phyloP scores from a whole-genome alignment of 2,888 invertebrate species.

The Monochamus alternatus region DNA sequence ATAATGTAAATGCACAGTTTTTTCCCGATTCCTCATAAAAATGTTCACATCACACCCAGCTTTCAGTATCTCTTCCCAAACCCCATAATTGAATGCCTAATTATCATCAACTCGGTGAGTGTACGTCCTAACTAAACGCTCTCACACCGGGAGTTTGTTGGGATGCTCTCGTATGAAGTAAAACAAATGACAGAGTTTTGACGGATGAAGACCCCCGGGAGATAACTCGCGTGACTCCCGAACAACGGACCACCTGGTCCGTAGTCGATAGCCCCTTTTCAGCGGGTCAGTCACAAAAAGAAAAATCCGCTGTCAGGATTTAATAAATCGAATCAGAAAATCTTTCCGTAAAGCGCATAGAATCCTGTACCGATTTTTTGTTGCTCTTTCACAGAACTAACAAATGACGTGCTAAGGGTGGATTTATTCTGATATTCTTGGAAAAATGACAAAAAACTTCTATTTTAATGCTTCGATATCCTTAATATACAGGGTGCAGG shows the following conservation, averaged over 20 bases:
- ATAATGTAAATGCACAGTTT: too few relatives aligned
- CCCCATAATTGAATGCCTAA: constrained; percentile 5
- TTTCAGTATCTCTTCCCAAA: constrained; percentile 7
- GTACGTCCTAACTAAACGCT: constrained; percentile 19
- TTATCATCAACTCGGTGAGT: constrained; percentile 3
- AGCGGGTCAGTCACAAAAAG: constrained; percentile 8
- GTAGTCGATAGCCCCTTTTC: constrained; percentile 34
- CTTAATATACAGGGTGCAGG: too few relatives aligned
- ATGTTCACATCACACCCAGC: background rate
- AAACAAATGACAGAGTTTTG: constrained; percentile 40
- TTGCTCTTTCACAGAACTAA: too few relatives aligned
- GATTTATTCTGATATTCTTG: too few relatives aligned
- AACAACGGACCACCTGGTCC: constrained; percentile 42
- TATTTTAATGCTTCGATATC: too few relatives aligned
- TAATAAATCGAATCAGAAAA: too few relatives aligned
- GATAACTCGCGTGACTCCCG: constrained; percentile 43
- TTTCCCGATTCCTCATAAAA: background rate
- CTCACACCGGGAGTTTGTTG: constrained; percentile 26
- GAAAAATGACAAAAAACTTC: too few relatives aligned
- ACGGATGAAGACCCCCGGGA: constrained; percentile 43
- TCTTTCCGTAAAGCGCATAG: too few relatives aligned
- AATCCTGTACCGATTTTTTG: too few relatives aligned
- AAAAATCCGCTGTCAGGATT: too few relatives aligned
- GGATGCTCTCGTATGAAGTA: constrained; percentile 6
- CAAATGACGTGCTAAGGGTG: too few relatives aligned